phyloP scores from a whole-genome alignment of 2,797 vertebrate species.

The Coregonus sp. region DNA sequence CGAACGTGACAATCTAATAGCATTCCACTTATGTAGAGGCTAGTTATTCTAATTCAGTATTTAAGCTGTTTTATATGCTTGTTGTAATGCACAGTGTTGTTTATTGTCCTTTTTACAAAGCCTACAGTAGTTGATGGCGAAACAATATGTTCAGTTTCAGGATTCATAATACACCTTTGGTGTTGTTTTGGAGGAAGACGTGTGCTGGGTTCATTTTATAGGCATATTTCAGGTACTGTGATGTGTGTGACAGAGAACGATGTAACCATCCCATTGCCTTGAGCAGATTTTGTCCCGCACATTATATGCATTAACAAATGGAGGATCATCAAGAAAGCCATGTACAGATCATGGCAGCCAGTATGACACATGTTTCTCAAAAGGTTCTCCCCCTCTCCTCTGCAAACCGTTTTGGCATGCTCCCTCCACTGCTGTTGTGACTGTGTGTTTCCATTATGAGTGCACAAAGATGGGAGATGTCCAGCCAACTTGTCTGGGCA shows the following conservation, averaged over 20 bases:
- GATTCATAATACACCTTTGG: background rate
- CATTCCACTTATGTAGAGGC: background rate
- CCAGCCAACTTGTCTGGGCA: conserved; percentile 33
- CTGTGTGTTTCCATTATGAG: conserved; percentile 40
- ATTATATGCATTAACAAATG: conserved; percentile 27
- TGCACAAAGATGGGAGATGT: conserved; percentile 31
- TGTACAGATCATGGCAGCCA: background rate
- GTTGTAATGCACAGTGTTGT: background rate
- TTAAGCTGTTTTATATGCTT: background rate
- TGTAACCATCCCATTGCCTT: background rate
- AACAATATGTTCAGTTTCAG: background rate
- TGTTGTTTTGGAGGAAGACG: too few relatives aligned
- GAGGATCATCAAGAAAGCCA: conserved; percentile 6
- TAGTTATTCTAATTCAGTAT: background rate
- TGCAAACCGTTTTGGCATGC: conserved; percentile 51
- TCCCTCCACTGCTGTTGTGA: background rate
- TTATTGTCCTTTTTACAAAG: background rate
- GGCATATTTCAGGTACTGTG: background rate
- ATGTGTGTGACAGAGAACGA: background rate
- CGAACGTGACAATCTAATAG: background rate
- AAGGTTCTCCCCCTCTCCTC: background rate
- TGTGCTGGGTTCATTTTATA: background rate
- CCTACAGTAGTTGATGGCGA: background rate
- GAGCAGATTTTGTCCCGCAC: conserved; percentile 8
- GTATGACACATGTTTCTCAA: background rate